phyloP scores from a whole-genome alignment of 2,113 vertebrate species.

The Saguinus midas region DNA sequence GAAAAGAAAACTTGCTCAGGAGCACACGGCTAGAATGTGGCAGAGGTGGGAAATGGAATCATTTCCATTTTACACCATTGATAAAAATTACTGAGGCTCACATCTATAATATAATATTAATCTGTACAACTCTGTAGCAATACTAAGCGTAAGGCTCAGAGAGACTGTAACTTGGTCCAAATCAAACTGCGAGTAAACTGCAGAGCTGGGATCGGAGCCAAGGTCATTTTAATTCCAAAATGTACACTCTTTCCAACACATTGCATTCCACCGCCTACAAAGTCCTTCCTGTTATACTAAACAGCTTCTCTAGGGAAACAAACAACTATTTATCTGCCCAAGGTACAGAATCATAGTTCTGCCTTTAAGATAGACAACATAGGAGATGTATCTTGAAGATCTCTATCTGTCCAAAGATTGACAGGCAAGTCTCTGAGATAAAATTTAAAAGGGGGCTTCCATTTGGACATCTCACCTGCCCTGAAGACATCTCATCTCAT shows the following conservation, averaged over 20 bases:
- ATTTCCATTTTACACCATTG: neutral
- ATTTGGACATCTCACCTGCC: neutral
- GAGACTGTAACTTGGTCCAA: conserved; percentile 23
- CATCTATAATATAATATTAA: neutral
- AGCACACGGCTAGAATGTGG: neutral
- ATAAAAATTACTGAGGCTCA: neutral
- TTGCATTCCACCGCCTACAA: neutral
- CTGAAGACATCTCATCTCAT: neutral
- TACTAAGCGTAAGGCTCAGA: neutral
- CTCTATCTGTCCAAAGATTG: neutral
- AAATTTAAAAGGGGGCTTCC: neutral
- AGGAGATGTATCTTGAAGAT: neutral
- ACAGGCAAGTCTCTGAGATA: neutral
- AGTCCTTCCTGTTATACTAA: conserved; percentile 42
- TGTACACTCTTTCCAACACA: conserved; percentile 42
- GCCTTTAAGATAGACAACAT: neutral
- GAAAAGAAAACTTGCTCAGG: neutral
- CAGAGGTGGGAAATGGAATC: neutral
- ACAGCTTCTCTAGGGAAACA: conserved; percentile 37
- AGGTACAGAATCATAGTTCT: conserved; percentile 9
- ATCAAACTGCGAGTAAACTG: conserved; percentile 42
- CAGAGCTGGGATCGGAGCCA: conserved; percentile 49
- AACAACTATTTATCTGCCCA: conserved; percentile 31
- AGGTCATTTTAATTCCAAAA: conserved; percentile 71
- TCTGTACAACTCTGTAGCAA: neutral